phyloP scores from a whole-genome alignment of 2,797 vertebrate species.

The Heliangelus exortis region DNA sequence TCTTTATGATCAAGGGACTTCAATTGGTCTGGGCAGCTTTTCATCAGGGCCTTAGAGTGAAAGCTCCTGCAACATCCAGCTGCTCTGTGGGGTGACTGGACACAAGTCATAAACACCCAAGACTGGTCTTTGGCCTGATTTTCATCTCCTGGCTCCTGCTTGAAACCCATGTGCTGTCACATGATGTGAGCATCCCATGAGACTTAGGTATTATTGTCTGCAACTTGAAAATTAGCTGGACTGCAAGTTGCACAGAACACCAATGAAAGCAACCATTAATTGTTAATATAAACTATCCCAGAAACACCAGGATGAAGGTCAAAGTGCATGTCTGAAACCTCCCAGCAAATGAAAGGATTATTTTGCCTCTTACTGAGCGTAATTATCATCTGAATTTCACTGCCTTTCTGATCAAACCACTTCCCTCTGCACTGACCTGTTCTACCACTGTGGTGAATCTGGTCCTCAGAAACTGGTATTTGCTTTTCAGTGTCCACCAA shows the following conservation, averaged over 20 bases:
- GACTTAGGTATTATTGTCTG: conserved; percentile 49
- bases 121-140: conserved; percentile 51
- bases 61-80: conserved; percentile 27
- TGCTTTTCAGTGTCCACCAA: conserved; percentile 40
- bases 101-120: conserved; percentile 21
- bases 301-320: conserved; percentile 65
- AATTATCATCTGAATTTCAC: conserved; percentile 62
- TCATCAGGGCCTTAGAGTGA: neutral
- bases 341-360: conserved; percentile 58
- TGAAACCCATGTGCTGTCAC: conserved; percentile 55
- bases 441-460: conserved; percentile 36
- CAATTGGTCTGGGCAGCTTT: conserved; percentile 25
- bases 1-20: conserved; percentile 39
- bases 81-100: conserved; percentile 42
- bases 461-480: conserved; percentile 1
- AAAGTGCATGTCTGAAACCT: conserved; percentile 63
- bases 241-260: conserved; percentile 4
- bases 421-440: conserved; percentile 67
- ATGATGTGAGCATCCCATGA: conserved; percentile 48
- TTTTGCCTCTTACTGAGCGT: conserved; percentile 58
- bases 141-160: conserved; percentile 47
- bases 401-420: conserved; percentile 63
- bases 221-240: conserved; percentile 65
- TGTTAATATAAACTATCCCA: conserved; percentile 70
- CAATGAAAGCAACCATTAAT: conserved; percentile 65